Evolutionary conservation across 2,888 invertebrate genomes (phyloP), one percentile per base, ranked within the genome.

Genomic region (Euzophera pinguis): DNA sequence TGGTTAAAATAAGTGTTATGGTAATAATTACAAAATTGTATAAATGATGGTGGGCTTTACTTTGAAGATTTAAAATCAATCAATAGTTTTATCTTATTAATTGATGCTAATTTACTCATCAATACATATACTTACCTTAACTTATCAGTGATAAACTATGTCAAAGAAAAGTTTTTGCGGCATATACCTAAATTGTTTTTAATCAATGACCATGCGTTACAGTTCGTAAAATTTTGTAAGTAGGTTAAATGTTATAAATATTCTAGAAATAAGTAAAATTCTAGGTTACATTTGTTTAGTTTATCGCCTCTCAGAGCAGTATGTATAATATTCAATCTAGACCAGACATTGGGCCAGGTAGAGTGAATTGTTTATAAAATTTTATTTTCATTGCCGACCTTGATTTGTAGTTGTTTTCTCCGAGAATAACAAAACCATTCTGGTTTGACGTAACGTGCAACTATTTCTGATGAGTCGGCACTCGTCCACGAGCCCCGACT

Each of bases 361-460:
- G 13, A 39, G 7, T 22, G 12, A 22, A 10, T 14, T 48, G 37
- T 48, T 27, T 38, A 50, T 13, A 32, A 22, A 47, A 35, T 29
- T 64, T 63, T 62, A 71, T 69, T 67, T 63, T 56, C 60, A 63
- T 64, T 54, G 22, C 27, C 55, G 50, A 63, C 72, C 69, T 69
- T 75, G 69, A 72, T 67, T 57, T 63, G 52, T 58, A 65, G 64
- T 49, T 54, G 53, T 52, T 56, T 50, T 43, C 50, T 69, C 67
- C 66, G 63, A 64, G 66, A 79, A 76, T 73, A 74, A 72, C 71
- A 74, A 72, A 73, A 62, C 9, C 43, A 65, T 63, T 71, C 62
- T 73, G 71, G 71, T 76, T 79, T 84, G 84, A 85, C 85, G 86
- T 84, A 83, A 84, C 64, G 54, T 60, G 63, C 53, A 69, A 74